These are phyloP conservation scores for Diplodus sargus DNA, from an alignment of 2,797 vertebrate genomes.

Conservation along the genomic window DNA sequence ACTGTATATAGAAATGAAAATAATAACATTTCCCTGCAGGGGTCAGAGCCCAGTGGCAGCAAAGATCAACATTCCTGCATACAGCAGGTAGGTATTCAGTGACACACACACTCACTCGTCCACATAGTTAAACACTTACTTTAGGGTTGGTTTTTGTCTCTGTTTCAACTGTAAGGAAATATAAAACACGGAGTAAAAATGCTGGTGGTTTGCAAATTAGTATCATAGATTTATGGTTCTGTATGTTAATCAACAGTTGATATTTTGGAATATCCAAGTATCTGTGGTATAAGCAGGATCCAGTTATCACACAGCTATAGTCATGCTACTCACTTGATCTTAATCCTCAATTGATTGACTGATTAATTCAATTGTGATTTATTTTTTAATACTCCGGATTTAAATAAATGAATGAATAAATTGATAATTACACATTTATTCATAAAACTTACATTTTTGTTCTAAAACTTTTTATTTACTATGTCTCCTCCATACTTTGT, in stretches of 20 bases:
- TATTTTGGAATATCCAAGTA: not conserved
- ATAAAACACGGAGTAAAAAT: not conserved
- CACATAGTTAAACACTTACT: not conserved
- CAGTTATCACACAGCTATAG: not conserved
- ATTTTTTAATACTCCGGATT: not conserved
- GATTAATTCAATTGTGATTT: not conserved
- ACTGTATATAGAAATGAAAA: too few relatives aligned
- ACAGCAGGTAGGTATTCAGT: slow-evolving; percentile 12
- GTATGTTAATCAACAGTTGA: not conserved
- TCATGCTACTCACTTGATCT: not conserved
- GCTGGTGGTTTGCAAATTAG: not conserved
- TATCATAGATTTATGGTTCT: too few relatives aligned
- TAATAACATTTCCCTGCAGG: slow-evolving; percentile 18
- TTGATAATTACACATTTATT: not conserved
- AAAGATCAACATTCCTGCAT: not conserved
- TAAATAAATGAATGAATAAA: not conserved
- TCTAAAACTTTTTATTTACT: not conserved
- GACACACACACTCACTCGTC: not conserved
- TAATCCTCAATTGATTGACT: not conserved
- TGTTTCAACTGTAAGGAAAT: not conserved
- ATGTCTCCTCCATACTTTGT: not conserved
- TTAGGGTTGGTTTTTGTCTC: not conserved
- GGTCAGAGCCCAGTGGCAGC: not conserved
- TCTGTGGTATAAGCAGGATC: not conserved
- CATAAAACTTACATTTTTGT: not conserved